Conservation (phyloP, 2,113 vertebrate species). For the Cyphomyrus discorhynchus region DNA sequence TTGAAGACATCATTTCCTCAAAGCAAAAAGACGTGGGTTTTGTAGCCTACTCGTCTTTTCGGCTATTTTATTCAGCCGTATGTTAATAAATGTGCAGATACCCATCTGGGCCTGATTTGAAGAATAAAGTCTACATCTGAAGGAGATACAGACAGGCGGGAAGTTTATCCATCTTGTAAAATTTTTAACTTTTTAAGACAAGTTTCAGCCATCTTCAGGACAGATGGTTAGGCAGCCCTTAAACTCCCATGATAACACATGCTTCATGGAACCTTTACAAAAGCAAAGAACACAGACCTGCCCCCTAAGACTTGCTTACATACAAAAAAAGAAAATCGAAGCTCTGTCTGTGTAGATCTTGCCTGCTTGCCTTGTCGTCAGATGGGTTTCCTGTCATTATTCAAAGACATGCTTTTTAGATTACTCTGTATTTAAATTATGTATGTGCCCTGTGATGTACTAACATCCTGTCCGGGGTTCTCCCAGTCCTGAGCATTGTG, state of each 20-base stretch:
- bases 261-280: neutral
- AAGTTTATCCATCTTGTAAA: slow-evolving; percentile 20
- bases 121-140: slow-evolving; percentile 48
- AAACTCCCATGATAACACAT: neutral
- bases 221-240: slow-evolving; percentile 52
- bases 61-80: neutral
- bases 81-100: slow-evolving; percentile 43
- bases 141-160: slow-evolving; percentile 28
- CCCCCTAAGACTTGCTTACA: neutral
- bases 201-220: slow-evolving; percentile 54
- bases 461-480: neutral
- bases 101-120: slow-evolving; percentile 54
- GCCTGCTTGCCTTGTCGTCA: neutral
- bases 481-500: neutral
- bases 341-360: neutral
- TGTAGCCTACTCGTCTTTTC: neutral
- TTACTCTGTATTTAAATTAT: neutral
- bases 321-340: neutral
- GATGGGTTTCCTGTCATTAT: neutral
- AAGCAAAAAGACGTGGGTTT: neutral
- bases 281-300: neutral
- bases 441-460: neutral
- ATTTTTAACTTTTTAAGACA: slow-evolving; percentile 49
- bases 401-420: neutral
- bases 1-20: neutral